Base-by-base conservation (phyloP, 2,113 vertebrate species). In the Saimiri boliviensis region DNA sequence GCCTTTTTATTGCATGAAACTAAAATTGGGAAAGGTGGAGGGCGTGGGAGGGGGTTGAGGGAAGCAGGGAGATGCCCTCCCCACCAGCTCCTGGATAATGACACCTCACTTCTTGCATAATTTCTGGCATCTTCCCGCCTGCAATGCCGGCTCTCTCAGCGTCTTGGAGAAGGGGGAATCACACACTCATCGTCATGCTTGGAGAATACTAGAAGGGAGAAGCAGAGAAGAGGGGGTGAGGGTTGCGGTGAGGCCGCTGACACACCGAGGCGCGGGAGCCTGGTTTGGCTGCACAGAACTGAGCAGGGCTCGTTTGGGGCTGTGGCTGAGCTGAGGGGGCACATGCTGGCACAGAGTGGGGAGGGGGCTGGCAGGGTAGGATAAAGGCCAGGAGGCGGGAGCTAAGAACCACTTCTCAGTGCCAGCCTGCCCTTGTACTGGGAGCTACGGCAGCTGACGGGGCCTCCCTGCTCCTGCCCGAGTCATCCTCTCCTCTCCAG, bases 141-240 rank as follows among this genome's bases (percentile, higher is more conserved):
- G 99, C 99, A 99, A 95, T 71, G 99, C 99, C 98, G 99, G 99
- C 98, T 99, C 98, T 98, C 93, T 98, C 98, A 97, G 98, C 98
- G 96, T 99, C 99, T 98, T 97, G 98, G 98, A 98, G 93, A 97
- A 98, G 98, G 97, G 98, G 98, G 97, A 97, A 98, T 99, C 99
- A 99, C 99, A 99, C 99, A 93, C 99, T 99, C 99, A 99, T 99
- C 98, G 99, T 99, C 99, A 99, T 99, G 99, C 99, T 99, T 98
- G 99, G 99, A 98, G 99, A 99, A 98, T 99, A 99, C 99, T 99
- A 98, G 14, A 97, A 94, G 97, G 96, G 98, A 73, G 97, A 97
- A 93, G 98, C 95, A 97, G 92, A 96, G 93, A 83, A 91, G 45
- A 49, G 27, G 27, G 8, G 0, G 19, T 52, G 37, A 95, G 90